Evolutionary conservation across 2,797 vertebrate genomes (phyloP).

Genomic region (Salarias fasciatus): DNA sequence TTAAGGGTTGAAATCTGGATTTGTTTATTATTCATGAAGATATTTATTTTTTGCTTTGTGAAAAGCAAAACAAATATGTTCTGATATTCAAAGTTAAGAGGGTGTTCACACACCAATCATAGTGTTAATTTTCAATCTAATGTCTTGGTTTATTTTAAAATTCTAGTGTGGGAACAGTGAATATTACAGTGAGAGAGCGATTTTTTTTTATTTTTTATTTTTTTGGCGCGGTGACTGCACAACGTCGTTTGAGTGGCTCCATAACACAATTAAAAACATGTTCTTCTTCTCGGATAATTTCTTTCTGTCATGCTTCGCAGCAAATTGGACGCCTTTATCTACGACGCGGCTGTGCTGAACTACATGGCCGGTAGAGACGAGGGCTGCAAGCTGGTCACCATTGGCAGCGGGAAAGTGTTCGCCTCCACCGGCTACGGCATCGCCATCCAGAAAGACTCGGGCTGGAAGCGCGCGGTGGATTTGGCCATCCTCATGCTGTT

Average conservation of each 20-base stretch:
- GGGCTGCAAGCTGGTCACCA: constrained; percentile 98
- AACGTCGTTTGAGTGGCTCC: background rate
- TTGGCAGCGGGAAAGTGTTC: constrained; percentile 97
- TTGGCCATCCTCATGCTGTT: constrained; percentile 95
- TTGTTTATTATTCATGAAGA: no score
- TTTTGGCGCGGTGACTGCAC: no score
- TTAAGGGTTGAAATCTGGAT: no score
- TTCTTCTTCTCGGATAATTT: constrained; percentile 16
- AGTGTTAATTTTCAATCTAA: no score
- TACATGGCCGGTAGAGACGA: constrained; percentile 99
- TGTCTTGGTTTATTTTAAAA: no score
- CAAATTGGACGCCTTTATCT: constrained; percentile 99
- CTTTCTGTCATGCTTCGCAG: constrained; percentile 70
- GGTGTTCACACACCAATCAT: no score
- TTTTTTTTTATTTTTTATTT: no score
- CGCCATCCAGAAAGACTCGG: constrained; percentile 97
- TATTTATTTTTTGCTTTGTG: no score
- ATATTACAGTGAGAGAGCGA: no score
- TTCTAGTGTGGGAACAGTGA: no score
- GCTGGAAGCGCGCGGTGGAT: constrained; percentile 97
- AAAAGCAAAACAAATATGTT: no score
- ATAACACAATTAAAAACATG: background rate
- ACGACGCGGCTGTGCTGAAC: constrained; percentile 97
- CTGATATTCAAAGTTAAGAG: no score
- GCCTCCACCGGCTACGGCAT: constrained; percentile 98